Conservation (phyloP, 2,797 vertebrate species). For the Stomatorhinus walkeri region DNA sequence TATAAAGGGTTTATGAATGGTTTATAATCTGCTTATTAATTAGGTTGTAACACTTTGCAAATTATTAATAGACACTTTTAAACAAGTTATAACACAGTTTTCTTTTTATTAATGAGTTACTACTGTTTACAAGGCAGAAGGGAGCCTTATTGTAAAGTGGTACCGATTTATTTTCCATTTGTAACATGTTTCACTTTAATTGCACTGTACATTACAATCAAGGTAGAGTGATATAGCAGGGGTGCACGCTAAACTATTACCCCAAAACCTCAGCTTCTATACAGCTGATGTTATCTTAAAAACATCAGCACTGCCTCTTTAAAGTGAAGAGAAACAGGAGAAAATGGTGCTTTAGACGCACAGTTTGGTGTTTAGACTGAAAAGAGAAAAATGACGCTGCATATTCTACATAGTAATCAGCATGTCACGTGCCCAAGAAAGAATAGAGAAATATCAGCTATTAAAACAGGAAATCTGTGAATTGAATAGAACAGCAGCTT, state of each 20-base stretch:
- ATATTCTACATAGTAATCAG: constrained; percentile 34
- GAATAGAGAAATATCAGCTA: constrained; percentile 34
- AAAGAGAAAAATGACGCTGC: constrained; percentile 53
- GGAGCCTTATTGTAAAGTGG: neutral
- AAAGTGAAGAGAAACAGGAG: neutral
- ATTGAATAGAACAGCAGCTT: constrained; percentile 43
- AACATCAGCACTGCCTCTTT: neutral
- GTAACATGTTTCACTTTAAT: neutral
- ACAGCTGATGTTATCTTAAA: neutral
- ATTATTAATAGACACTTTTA: neutral
- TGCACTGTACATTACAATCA: neutral
- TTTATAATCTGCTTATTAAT: neutral
- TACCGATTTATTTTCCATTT: neutral
- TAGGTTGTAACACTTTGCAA: neutral
- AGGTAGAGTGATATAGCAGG: neutral
- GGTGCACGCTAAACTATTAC: neutral
- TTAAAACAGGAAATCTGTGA: constrained; percentile 43
- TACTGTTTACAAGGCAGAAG: neutral
- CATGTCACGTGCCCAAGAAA: constrained; percentile 31
- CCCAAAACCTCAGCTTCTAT: neutral
- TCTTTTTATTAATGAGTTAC: neutral
- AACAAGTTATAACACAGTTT: neutral
- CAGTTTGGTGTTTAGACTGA: constrained; percentile 30
- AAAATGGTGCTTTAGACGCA: neutral
- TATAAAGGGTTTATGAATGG: neutral